Conservation (phyloP, 35 echinoderm and acorn worm genomes). For the Anneissia japonica region DNA sequence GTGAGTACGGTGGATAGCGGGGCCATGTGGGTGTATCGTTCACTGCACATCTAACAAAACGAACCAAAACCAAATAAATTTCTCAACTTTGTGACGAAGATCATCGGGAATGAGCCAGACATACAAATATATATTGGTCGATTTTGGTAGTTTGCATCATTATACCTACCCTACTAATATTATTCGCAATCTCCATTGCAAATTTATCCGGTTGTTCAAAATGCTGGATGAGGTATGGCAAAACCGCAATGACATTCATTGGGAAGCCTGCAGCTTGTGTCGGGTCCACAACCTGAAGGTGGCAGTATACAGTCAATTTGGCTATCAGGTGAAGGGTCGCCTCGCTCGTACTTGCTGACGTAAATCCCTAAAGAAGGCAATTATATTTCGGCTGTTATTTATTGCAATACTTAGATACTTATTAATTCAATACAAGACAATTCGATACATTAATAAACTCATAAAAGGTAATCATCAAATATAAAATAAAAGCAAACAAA, state of each 20-base stretch:
- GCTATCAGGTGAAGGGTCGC: slow-evolving; percentile 75
- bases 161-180: slow-evolving; percentile 70
- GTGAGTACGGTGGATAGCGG: slow-evolving; percentile 68
- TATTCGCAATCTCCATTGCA: slow-evolving; percentile 66
- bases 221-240: slow-evolving; percentile 94
- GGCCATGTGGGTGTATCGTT: slow-evolving; percentile 49
- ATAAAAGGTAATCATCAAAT: neutral
- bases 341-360: slow-evolving; percentile 78
- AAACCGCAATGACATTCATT: slow-evolving; percentile 83
- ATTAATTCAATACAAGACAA: no score
- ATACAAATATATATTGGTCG: no score
- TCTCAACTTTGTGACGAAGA: no score
- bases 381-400: no score
- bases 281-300: slow-evolving; percentile 70
- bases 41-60: neutral
- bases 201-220: slow-evolving; percentile 85
- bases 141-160: no score
- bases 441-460: no score
- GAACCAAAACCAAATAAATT: no score
- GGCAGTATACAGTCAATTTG: slow-evolving; percentile 65
- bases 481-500: neutral
- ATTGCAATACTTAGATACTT: no score
- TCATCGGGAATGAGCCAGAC: no score
- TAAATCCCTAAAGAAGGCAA: slow-evolving; percentile 79
- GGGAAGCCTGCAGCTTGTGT: slow-evolving; percentile 86